A percentile compares a stretch with the other conserved stretches of the same genome.
Conservation (phyloP, 1,140 invertebrate genomes). For the Drosophila hydei region DNA sequence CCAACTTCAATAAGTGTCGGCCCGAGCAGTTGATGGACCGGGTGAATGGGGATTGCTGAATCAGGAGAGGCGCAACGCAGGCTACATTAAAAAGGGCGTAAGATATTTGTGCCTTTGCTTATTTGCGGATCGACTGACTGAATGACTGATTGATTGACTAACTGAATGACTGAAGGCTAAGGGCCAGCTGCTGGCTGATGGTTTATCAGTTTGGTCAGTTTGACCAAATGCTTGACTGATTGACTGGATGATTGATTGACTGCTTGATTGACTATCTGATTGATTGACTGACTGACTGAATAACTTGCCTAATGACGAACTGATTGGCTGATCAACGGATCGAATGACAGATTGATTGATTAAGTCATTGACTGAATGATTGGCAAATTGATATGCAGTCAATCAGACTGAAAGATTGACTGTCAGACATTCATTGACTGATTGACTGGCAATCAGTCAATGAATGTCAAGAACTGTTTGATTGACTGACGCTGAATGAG, state of each 20-base stretch:
- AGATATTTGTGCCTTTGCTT: constrained; percentile 18
- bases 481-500: not conserved
- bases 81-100: constrained; percentile 21
- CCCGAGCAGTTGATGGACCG: constrained; percentile 8
- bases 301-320: not conserved
- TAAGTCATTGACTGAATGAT: not conserved
- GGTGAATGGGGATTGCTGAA: not conserved
- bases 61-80: not conserved
- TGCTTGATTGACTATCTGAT: not conserved
- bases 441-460: not conserved
- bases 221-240: not conserved
- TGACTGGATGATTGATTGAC: not conserved
- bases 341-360: not conserved
- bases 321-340: not conserved
- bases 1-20: constrained; percentile 73
- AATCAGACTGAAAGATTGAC: not conserved
- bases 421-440: not conserved
- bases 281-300: not conserved
- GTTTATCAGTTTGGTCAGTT: too few relatives aligned
- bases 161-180: not conserved
- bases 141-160: not conserved
- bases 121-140: not conserved
- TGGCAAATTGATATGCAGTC: not conserved
- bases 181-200: too few relatives aligned
- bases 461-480: too few relatives aligned